phyloP scores from a whole-genome alignment of 2,113 vertebrate genomes.

The Taurulus bubalis region DNA sequence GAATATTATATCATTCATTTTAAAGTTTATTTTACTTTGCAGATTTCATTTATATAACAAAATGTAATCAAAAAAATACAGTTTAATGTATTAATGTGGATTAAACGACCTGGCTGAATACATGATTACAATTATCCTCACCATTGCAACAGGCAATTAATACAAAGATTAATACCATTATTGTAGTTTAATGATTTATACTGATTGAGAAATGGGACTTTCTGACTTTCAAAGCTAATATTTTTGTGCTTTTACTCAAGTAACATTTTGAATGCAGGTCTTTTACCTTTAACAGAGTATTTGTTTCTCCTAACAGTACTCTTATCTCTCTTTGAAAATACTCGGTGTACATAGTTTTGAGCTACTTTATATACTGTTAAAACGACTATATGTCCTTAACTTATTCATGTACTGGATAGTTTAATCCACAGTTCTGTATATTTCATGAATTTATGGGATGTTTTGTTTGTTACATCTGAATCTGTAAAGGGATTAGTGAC shows the following conservation, averaged over 20 bases:
- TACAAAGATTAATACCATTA: not conserved
- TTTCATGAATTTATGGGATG: too few relatives aligned
- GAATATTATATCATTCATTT: not conserved
- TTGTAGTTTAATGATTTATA: too few relatives aligned
- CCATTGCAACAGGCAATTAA: not conserved
- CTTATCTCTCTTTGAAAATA: too few relatives aligned
- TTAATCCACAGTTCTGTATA: too few relatives aligned
- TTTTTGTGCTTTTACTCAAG: too few relatives aligned
- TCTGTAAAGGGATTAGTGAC: not conserved
- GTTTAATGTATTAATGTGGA: not conserved
- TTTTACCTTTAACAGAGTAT: too few relatives aligned
- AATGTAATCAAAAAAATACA: not conserved
- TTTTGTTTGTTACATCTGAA: not conserved
- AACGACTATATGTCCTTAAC: too few relatives aligned
- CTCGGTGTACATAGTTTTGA: too few relatives aligned
- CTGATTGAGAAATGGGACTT: not conserved
- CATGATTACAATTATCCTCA: not conserved
- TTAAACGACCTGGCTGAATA: not conserved
- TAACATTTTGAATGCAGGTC: too few relatives aligned
- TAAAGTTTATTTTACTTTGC: not conserved
- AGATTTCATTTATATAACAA: not conserved
- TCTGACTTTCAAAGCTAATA: not conserved
- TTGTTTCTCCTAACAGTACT: too few relatives aligned
- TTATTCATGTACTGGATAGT: too few relatives aligned
- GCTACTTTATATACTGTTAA: too few relatives aligned